Conservation (phyloP, 2,888 invertebrate genomes). For the Netelia virgata region DNA sequence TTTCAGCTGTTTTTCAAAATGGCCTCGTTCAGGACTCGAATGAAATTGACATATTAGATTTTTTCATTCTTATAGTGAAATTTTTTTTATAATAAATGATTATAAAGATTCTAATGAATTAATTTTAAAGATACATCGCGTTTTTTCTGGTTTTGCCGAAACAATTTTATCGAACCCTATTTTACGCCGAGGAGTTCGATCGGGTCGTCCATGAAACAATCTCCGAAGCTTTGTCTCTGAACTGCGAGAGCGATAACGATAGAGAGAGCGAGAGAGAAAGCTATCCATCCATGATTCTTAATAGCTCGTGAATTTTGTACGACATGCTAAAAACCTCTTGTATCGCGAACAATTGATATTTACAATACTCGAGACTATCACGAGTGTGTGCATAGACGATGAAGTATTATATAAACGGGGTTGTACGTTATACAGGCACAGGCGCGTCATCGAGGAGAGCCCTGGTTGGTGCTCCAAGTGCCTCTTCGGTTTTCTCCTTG, state of each 20-base stretch:
- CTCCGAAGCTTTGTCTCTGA: not conserved
- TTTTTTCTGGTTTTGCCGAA: not conserved
- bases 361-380: conserved; percentile 61
- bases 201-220: conserved; percentile 15
- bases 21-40: not conserved
- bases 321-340: conserved; percentile 45
- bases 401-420: conserved; percentile 18
- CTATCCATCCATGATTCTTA: conserved; percentile 32
- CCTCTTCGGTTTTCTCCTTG: conserved; percentile 15
- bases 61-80: not conserved
- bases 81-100: not conserved
- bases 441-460: conserved; percentile 52
- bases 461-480: conserved; percentile 41
- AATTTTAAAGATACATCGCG: not conserved
- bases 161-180: not conserved
- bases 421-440: conserved; percentile 55
- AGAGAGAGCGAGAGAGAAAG: not conserved
- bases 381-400: conserved; percentile 27
- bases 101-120: no score
- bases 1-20: not conserved
- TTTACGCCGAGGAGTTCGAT: not conserved
- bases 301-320: conserved; percentile 64
- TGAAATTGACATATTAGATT: not conserved
- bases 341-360: conserved; percentile 65
- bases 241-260: not conserved